Evolutionary conservation across 2,113 vertebrate genomes (phyloP), one percentile per base, ranked within the genome.

Genomic region (Alligator sinensis): DNA sequence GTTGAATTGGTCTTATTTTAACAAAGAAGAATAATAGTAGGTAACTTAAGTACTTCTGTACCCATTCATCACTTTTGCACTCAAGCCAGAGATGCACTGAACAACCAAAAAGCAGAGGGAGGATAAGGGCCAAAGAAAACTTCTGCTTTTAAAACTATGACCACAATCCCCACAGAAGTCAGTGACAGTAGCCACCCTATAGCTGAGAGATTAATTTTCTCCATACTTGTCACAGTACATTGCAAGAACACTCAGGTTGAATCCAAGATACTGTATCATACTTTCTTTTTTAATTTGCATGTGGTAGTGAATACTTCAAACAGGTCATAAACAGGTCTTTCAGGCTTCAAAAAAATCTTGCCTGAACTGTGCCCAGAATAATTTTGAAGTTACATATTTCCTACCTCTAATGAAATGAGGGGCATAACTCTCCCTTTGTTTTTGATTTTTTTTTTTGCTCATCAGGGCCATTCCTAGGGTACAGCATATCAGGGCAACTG

Each of bases 181-280:
- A 82, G 63, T 63, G 86, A 77, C 61, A 82, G 63, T 30, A 86
- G 81, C 80, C 89, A 92, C 85, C 82, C 86, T 84, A 92, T 89
- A 92, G 74, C 90, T 14, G 9, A 90, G n/a, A 89, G 28, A 38
- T 6, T 47, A 63, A 63, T 92, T 91, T 91, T 81, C 78, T 91
- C 58, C 28, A 47, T 87, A 92, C 87, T 28, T 91, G 82, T 63
- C 58, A 78, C 80, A 91, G 38, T 87, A 89, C 90, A 92, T 94
- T 89, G 57, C 70, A 89, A 92, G 83, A 55, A 79, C 38, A 58
- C 58, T 79, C 80, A 64, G 28, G 30, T 4, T 89, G 89, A 93
- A 93, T 75, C 83, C 9, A 87, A 96, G 83, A 86, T 60, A 25
- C 14, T 57, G 55, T 22, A 58, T 13, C 62, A 30, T 83, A 84